Conservation (phyloP, 2,113 vertebrate species). For the Elaphurus davidianus region DNA sequence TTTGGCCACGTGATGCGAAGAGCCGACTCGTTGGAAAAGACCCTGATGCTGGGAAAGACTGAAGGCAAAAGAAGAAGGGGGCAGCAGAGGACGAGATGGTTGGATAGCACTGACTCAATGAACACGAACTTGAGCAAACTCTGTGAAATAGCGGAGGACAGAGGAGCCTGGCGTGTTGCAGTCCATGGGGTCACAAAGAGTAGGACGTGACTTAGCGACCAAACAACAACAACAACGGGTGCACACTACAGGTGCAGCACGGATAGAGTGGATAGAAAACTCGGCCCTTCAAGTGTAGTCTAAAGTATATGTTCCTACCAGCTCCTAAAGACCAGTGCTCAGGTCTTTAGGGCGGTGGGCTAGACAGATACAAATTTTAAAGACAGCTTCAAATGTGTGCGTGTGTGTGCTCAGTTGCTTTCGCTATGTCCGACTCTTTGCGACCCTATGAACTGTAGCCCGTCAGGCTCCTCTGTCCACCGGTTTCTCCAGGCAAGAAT, state of each 20-base stretch:
- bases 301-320: neutral
- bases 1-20: neutral
- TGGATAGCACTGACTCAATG: neutral
- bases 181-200: neutral
- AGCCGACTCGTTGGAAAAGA: neutral
- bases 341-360: neutral
- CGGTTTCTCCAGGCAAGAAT: neutral
- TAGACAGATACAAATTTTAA: neutral
- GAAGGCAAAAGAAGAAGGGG: neutral
- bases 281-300: neutral
- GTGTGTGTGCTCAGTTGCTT: neutral
- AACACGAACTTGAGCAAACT: neutral
- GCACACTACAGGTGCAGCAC: neutral
- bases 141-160: neutral
- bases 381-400: neutral
- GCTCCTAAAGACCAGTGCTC: neutral
- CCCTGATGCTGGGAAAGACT: neutral
- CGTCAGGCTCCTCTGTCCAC: neutral
- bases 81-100: neutral
- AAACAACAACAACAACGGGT: neutral
- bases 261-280: neutral
- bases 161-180: neutral
- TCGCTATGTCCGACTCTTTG: neutral
- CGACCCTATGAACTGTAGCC: neutral
- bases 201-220: neutral